Conservation (phyloP, 2,113 vertebrate species). For the Pterocles orientalis region DNA sequence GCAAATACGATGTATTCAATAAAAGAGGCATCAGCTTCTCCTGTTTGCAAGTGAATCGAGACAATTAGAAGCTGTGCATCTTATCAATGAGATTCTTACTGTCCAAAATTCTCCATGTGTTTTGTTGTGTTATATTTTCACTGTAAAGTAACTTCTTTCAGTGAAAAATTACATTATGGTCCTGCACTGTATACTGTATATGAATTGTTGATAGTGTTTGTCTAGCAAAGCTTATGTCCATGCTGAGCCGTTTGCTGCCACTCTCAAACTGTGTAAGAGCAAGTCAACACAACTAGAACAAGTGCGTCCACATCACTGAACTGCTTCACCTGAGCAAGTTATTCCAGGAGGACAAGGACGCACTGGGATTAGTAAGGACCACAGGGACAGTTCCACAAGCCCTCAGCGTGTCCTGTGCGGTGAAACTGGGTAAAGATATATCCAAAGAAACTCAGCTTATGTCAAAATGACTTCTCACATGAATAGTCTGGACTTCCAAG, state of each 20-base stretch:
- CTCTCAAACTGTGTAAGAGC: not conserved
- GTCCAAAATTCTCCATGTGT: not conserved
- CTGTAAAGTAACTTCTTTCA: not conserved
- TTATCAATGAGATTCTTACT: not conserved
- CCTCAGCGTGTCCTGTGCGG: not conserved
- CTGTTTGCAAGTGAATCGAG: not conserved
- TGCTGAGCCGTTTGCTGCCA: not conserved
- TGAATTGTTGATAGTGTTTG: not conserved
- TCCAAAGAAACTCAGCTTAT: not conserved
- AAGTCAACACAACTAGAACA: not conserved
- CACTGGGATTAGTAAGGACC: not conserved
- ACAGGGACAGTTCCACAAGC: not conserved
- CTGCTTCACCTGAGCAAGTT: not conserved
- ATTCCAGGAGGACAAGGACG: not conserved
- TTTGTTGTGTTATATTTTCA: not conserved
- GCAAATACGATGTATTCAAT: not conserved
- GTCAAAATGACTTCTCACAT: not conserved
- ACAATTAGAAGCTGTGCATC: not conserved
- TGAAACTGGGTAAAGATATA: not conserved
- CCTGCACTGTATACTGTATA: no score
- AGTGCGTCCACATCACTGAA: not conserved
- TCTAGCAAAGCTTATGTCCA: not conserved
- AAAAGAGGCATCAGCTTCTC: not conserved
- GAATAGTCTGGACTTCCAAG: not conserved
- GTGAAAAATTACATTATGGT: not conserved